phyloP scores from a whole-genome alignment of 2,797 vertebrate genomes.

The Lagodon rhomboides region DNA sequence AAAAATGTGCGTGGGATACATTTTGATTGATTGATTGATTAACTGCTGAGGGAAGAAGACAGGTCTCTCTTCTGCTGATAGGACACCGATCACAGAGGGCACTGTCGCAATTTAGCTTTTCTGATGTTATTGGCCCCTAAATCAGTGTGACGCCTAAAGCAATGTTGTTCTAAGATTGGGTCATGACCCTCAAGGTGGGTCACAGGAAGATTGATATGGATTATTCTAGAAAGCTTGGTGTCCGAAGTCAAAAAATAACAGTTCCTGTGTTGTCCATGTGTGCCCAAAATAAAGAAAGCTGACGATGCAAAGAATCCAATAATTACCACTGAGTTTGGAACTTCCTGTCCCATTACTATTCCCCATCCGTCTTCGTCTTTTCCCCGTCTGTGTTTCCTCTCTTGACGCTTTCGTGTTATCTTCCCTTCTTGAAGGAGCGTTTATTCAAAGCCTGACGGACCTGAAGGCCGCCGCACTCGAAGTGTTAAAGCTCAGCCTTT shows the following conservation, averaged over 20 bases:
- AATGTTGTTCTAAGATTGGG: slow-evolving; percentile 47
- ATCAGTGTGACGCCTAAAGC: slow-evolving; percentile 61
- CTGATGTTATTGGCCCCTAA: slow-evolving; percentile 52
- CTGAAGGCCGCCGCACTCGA: slow-evolving; percentile 29
- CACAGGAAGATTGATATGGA: slow-evolving; percentile 50
- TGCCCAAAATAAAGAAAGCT: background rate
- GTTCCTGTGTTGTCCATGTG: slow-evolving; percentile 16
- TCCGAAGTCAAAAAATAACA: background rate
- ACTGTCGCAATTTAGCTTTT: slow-evolving; percentile 58
- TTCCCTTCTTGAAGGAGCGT: slow-evolving; percentile 32
- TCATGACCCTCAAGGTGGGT: slow-evolving; percentile 34
- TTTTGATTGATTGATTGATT: slow-evolving; percentile 53
- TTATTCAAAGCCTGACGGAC: slow-evolving; percentile 58
- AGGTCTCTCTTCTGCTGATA: slow-evolving; percentile 32
- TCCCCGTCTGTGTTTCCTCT: background rate
- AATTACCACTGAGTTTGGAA: background rate
- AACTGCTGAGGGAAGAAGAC: slow-evolving; percentile 45
- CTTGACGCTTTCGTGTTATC: slow-evolving; percentile 5
- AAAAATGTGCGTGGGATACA: background rate
- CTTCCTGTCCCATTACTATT: background rate
- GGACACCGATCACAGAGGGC: slow-evolving; percentile 36
- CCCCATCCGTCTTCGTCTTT: background rate
- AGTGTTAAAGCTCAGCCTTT: slow-evolving; percentile 58
- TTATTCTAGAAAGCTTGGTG: slow-evolving; percentile 22
- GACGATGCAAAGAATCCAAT: background rate